These are phyloP conservation scores for Shargacucullia verbasci DNA, from an alignment of 2,888 invertebrate genomes.

Conservation along the genomic window DNA sequence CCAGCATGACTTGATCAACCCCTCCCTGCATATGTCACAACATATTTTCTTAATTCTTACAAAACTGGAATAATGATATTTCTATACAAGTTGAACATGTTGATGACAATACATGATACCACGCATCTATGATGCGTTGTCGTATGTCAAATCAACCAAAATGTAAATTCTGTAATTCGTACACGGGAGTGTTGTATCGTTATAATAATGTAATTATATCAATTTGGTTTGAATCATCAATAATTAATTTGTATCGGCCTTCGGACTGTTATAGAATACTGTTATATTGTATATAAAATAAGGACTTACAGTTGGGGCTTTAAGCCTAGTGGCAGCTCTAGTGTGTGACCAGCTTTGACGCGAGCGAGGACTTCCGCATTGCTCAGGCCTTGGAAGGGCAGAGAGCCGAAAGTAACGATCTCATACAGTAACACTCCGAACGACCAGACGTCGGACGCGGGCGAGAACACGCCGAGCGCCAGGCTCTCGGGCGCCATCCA, in stretches of 20 bases:
- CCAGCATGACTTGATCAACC: conserved; percentile 95
- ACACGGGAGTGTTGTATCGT: too few species aligned
- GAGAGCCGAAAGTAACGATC: conserved; percentile 96
- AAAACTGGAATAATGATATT: too few species aligned
- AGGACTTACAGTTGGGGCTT: conserved; percentile 93
- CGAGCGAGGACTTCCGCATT: conserved; percentile 95
- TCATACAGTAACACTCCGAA: conserved; percentile 96
- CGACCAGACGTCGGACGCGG: conserved; percentile 97
- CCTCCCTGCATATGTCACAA: conserved; percentile 87
- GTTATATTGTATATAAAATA: neutral
- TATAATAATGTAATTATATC: too few species aligned
- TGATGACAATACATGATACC: too few species aligned
- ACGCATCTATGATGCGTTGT: too few species aligned
- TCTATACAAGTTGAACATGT: too few species aligned
- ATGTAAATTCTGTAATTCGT: too few species aligned
- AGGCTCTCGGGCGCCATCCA: conserved; percentile 98
- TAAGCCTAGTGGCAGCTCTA: conserved; percentile 93
- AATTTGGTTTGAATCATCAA: too few species aligned
- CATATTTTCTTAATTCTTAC: too few species aligned
- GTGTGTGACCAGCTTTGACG: conserved; percentile 93
- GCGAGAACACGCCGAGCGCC: conserved; percentile 94
- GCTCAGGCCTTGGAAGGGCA: conserved; percentile 96
- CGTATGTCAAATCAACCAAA: too few species aligned
- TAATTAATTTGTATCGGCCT: too few species aligned
- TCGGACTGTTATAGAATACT: too few species aligned